A percentile compares a stretch with the other conserved stretches of the same genome.
Conservation (phyloP, 1,140 invertebrate genomes). For the Venustaconcha ellipsiformis region DNA sequence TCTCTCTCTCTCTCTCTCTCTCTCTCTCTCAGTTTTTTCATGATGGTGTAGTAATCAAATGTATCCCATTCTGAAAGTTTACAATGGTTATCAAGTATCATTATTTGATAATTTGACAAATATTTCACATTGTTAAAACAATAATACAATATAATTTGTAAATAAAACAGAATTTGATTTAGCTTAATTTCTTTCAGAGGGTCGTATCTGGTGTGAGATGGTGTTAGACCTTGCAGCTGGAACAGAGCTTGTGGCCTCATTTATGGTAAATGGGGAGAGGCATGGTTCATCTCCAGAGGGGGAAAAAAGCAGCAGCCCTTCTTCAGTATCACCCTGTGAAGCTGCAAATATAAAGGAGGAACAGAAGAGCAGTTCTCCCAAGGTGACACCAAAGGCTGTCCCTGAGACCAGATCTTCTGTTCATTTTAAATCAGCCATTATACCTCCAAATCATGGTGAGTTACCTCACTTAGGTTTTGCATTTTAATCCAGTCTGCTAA, state of each 20-base stretch:
- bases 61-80: no score
- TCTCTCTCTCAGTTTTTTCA: no score
- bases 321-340: slow-evolving; percentile 4
- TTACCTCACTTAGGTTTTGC: no score
- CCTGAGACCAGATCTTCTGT: no score
- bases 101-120: no score
- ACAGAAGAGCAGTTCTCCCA: background rate
- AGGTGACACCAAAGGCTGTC: background rate
- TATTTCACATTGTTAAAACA: no score
- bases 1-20: no score
- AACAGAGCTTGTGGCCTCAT: slow-evolving; percentile 55
- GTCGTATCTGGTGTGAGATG: slow-evolving; percentile 66
- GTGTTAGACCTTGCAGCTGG: slow-evolving; percentile 49
- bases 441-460: no score
- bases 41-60: no score
- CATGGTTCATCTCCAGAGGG: slow-evolving; percentile 20
- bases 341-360: background rate
- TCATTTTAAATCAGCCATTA: no score
- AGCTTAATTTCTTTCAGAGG: slow-evolving; percentile 47
- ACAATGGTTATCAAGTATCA: no score
- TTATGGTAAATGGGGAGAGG: slow-evolving; percentile 46
- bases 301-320: slow-evolving; percentile 24
- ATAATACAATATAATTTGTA: background rate
- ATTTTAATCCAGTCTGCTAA: no score
- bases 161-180: background rate